Evolutionary conservation across 2,113 vertebrate genomes (phyloP).

Genomic region (Leptocoma aspasia): DNA sequence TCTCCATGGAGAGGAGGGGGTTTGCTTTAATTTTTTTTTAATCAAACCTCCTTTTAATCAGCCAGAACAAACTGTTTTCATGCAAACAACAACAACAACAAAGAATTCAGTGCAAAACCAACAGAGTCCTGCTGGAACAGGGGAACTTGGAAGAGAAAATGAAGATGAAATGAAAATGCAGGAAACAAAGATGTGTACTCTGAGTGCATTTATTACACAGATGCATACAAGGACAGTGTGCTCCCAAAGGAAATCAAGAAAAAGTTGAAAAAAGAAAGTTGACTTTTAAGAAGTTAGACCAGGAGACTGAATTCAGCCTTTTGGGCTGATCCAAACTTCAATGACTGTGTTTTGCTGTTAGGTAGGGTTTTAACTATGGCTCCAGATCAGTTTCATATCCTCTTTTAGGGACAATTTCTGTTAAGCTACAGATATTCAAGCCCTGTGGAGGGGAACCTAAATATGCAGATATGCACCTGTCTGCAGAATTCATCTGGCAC

Average conservation of each 20-base stretch:
- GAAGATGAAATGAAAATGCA: slow-evolving; percentile 10
- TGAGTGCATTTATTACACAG: not conserved
- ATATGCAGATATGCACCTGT: accelerated
- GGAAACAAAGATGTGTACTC: not conserved
- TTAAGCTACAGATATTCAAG: not conserved
- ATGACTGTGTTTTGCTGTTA: not conserved
- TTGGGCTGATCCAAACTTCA: not conserved
- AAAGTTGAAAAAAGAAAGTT: no score
- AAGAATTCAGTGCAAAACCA: not conserved
- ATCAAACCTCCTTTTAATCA: slow-evolving; percentile 45
- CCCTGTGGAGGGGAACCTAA: not conserved
- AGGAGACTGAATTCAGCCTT: not conserved
- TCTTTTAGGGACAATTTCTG: not conserved
- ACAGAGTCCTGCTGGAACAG: not conserved
- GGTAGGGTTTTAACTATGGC: not conserved
- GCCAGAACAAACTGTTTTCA: not conserved
- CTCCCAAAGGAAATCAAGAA: slow-evolving; percentile 15
- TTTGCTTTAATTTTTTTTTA: not conserved
- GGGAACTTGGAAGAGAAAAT: not conserved
- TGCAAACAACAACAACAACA: not conserved
- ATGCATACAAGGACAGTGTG: not conserved
- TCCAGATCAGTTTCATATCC: not conserved
- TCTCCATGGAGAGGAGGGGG: not conserved
- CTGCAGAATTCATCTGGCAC: not conserved
- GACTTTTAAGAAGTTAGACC: not conserved